These are phyloP conservation scores for Malacoraja senta DNA, from an alignment of 2,797 vertebrate species.

Conservation along the genomic window DNA sequence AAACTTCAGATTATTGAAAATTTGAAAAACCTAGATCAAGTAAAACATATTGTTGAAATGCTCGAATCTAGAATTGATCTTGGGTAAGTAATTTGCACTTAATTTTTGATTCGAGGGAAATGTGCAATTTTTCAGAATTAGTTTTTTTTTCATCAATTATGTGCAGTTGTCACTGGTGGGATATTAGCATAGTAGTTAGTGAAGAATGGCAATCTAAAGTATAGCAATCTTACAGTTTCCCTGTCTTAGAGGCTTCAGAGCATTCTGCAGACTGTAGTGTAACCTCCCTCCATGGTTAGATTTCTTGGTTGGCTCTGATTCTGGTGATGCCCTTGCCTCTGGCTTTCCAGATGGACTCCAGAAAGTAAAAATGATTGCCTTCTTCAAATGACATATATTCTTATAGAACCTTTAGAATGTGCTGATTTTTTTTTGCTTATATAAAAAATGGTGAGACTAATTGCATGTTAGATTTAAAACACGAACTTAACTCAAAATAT, in stretches of 20 bases:
- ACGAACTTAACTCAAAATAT: no score
- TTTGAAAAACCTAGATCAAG: constrained; percentile 15
- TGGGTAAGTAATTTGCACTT: neutral
- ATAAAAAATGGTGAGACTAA: neutral
- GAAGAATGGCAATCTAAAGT: neutral
- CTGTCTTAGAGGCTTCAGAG: no score
- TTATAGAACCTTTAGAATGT: neutral
- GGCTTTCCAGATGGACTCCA: neutral
- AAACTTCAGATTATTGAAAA: constrained; percentile 16
- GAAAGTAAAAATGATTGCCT: neutral
- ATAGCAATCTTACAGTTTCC: neutral
- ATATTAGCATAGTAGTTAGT: neutral
- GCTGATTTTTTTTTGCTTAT: neutral
- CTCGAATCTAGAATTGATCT: neutral
- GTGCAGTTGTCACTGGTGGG: neutral
- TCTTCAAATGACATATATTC: neutral
- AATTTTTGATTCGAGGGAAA: neutral
- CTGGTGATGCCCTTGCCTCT: no score
- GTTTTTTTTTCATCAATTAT: neutral
- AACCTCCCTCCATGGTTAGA: neutral
- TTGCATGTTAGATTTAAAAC: neutral
- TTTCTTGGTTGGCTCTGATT: neutral
- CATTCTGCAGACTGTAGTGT: neutral
- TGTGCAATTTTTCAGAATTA: neutral
- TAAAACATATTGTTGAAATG: neutral